phyloP scores from a whole-genome alignment of 1,140 invertebrate genomes.

The Physella acuta region DNA sequence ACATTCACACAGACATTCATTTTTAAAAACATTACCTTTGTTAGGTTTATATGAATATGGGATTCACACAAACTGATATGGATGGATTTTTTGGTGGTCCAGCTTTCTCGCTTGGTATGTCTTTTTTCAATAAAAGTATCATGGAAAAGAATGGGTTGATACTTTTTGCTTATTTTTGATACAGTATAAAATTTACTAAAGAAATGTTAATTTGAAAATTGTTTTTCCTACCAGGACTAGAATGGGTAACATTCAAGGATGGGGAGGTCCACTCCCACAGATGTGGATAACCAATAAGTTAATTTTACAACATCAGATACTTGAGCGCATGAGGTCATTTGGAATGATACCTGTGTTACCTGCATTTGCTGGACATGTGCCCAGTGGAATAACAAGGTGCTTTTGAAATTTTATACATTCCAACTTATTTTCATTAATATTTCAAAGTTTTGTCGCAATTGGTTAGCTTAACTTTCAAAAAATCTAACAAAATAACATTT shows the following conservation, averaged over 20 bases:
- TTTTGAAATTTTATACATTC: too few species aligned
- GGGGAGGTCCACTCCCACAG: constrained; percentile 77
- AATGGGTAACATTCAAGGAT: constrained; percentile 92
- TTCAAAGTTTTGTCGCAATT: too few species aligned
- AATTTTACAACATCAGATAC: constrained; percentile 74
- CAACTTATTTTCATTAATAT: too few species aligned
- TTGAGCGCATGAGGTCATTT: constrained; percentile 75
- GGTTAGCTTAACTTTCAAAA: too few species aligned
- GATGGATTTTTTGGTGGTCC: constrained; percentile 84
- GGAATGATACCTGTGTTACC: constrained; percentile 85
- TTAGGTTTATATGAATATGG: constrained; percentile 74
- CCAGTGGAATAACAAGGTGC: constrained; percentile 69
- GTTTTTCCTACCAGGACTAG: constrained; percentile 67
- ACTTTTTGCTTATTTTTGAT: neutral
- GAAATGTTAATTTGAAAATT: neutral
- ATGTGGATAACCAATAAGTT: constrained; percentile 73
- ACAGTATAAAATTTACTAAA: neutral
- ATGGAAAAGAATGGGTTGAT: neutral
- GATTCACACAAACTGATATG: constrained; percentile 76
- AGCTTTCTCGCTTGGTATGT: constrained; percentile 87
- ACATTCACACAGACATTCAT: neutral
- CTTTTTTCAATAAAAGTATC: too few species aligned
- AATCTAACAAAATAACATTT: too few species aligned
- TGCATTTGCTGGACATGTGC: constrained; percentile 88
- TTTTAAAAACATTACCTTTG: too few species aligned